phyloP scores from a whole-genome alignment of 2,113 vertebrate species.

The Hydropotes inermis region DNA sequence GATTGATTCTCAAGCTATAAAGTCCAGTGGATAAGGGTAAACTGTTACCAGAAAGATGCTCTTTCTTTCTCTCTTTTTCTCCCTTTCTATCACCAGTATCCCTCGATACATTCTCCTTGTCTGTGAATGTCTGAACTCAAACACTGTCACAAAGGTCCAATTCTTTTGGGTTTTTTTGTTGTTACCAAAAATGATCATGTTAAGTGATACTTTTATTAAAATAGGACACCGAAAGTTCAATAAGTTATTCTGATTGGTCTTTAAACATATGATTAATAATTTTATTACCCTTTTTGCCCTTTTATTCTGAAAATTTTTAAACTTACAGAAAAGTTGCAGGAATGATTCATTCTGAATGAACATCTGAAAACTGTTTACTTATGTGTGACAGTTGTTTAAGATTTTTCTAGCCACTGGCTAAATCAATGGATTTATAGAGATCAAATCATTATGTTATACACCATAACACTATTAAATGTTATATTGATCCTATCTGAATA shows the following conservation, averaged over 20 bases:
- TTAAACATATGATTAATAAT: background rate
- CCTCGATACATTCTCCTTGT: background rate
- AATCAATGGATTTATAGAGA: background rate
- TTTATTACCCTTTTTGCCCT: background rate
- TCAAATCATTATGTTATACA: background rate
- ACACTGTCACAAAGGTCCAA: background rate
- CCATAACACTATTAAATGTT: background rate
- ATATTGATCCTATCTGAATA: background rate
- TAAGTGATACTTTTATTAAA: background rate
- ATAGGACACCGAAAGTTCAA: background rate
- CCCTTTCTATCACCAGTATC: background rate
- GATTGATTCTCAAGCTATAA: background rate
- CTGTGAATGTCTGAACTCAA: background rate
- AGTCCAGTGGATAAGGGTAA: background rate
- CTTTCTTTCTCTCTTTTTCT: background rate
- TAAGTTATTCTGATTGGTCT: background rate
- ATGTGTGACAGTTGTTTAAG: background rate
- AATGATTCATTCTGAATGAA: background rate
- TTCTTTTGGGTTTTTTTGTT: background rate
- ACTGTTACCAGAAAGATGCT: background rate
- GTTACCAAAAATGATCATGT: background rate
- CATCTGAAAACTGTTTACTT: background rate
- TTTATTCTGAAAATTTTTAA: background rate
- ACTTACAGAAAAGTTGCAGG: background rate
- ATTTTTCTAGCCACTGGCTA: background rate